Percentiles rank a stretch among this genome's conserved stretches.
These are phyloP conservation scores for Misgurnus anguillicaudatus DNA, from an alignment of 2,113 vertebrate genomes.

Conservation along the genomic window DNA sequence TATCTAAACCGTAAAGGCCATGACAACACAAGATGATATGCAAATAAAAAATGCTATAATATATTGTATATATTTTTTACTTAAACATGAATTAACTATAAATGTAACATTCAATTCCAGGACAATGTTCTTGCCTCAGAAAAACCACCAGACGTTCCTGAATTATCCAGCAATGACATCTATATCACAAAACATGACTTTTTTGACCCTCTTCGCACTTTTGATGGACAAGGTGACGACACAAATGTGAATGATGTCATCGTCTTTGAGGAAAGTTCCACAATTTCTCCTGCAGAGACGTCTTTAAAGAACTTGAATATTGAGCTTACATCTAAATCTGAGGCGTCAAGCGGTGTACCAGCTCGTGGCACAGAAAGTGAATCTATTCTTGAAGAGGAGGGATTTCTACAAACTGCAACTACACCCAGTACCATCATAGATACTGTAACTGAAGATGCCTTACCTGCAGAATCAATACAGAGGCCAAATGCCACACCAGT, in stretches of 20 bases:
- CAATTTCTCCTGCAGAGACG: not conserved
- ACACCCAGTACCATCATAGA: slow-evolving; percentile 1
- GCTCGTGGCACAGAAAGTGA: slow-evolving; percentile 28
- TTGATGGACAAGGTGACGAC: slow-evolving; percentile 33
- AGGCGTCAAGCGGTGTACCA: slow-evolving; percentile 6
- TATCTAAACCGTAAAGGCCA: not conserved
- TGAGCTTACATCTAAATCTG: slow-evolving; percentile 33
- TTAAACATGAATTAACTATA: not conserved
- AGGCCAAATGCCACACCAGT: not conserved
- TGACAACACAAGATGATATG: not conserved
- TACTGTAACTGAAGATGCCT: not conserved
- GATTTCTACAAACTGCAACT: slow-evolving; percentile 53
- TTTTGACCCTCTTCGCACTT: slow-evolving; percentile 50
- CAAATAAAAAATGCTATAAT: not conserved
- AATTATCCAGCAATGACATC: slow-evolving; percentile 44
- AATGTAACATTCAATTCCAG: slow-evolving; percentile 53
- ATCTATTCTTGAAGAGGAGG: slow-evolving; percentile 62
- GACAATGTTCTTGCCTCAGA: slow-evolving; percentile 71
- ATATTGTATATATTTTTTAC: not conserved
- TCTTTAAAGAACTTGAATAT: slow-evolving; percentile 28
- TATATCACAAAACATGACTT: slow-evolving; percentile 70
- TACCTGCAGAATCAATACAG: not conserved
- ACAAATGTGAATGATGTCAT: slow-evolving; percentile 71
- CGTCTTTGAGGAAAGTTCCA: slow-evolving; percentile 61
- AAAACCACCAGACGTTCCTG: slow-evolving; percentile 68